Base-by-base conservation (phyloP, 2,113 vertebrate genomes). In the Mormyrus lacerda region DNA sequence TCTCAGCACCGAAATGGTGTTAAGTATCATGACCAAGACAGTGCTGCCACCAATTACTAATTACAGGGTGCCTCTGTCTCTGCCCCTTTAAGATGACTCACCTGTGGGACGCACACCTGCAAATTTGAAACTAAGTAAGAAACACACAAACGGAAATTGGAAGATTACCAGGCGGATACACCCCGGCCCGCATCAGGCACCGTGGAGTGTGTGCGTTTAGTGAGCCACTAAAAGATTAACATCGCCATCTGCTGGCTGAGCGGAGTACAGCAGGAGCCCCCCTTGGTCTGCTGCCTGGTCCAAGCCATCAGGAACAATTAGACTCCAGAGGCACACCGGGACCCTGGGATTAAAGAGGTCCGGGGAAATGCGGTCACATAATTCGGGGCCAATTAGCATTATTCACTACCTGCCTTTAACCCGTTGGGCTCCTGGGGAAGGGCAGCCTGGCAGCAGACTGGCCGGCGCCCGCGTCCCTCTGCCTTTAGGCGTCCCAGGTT, bases 171-270 rank as follows among this genome's bases (percentile, higher is more conserved):
- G 94, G 95, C 95, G 94, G 94, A 94, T 93, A 88, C 93, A 96
- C 94, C 94, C 92, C 93, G 88, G 86, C 65, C 55, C 44, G 35
- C 13, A 17, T 27, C 42, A 48, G 44, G 73, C 73, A 79, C 17
- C 2, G 31, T 2, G 73, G 35, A 19, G 13, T 3, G 3, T 19
- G 35, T 39, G 21, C 13, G 6, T 44, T 7, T 31, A 90, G 93
- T 85, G 93, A 94, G 55, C 31, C 55, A 58, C 51, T 89, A 92
- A 94, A 95, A 96, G 96, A 95, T 94, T 93, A 96, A 95, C 92
- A 96, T 94, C 95, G 92, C 96, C 96, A 96, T 96, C 96, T 96
- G 95, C 95, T 95, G 95, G 94, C 85, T 85, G 89, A 87, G 51
- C 50, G 85, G 55, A 86, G 92, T 85, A 92, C 2, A 9, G 69